Conservation (phyloP, 2,888 invertebrate genomes). For the Pristionchus mayeri region DNA sequence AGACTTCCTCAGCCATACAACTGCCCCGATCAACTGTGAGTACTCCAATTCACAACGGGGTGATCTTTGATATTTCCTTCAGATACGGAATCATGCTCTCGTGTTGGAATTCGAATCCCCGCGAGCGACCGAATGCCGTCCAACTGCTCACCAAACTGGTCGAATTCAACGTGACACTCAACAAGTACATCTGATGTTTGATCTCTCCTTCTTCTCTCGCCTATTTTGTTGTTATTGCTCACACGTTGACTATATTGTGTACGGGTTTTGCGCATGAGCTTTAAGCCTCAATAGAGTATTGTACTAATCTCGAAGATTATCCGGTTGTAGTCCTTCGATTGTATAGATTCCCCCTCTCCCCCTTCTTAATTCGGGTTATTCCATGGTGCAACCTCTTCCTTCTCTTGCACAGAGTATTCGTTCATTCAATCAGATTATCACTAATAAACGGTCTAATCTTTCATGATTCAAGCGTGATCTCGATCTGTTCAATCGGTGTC, state of each 20-base stretch:
- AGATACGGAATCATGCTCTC: slow-evolving; percentile 73
- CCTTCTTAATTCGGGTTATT: neutral
- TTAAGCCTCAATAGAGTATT: neutral
- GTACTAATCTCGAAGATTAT: slow-evolving; percentile 11
- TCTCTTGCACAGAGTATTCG: slow-evolving; percentile 19
- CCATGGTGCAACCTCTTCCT: slow-evolving; percentile 5
- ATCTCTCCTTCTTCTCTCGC: neutral
- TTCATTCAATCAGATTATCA: slow-evolving; percentile 21
- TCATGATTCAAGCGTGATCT: neutral
- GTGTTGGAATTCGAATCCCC: slow-evolving; percentile 68
- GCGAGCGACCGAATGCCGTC: slow-evolving; percentile 69
- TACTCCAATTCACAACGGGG: slow-evolving; percentile 64
- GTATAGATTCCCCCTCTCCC: neutral
- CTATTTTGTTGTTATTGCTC: neutral
- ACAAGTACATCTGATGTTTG: slow-evolving; percentile 69
- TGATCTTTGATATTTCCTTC: slow-evolving; percentile 51
- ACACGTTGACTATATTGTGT: neutral
- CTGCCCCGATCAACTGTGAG: slow-evolving; percentile 97
- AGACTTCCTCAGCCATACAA: slow-evolving; percentile 96
- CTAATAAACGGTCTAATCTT: slow-evolving; percentile 24
- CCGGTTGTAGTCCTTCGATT: slow-evolving; percentile 1
- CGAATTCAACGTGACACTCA: slow-evolving; percentile 71
- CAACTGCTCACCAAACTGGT: slow-evolving; percentile 67
- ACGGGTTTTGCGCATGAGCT: neutral
- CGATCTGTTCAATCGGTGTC: slow-evolving; percentile 20